Evolutionary conservation across 2,888 invertebrate species (phyloP), one percentile per base, ranked within the genome.

Genomic region (Campoplex capitator): DNA sequence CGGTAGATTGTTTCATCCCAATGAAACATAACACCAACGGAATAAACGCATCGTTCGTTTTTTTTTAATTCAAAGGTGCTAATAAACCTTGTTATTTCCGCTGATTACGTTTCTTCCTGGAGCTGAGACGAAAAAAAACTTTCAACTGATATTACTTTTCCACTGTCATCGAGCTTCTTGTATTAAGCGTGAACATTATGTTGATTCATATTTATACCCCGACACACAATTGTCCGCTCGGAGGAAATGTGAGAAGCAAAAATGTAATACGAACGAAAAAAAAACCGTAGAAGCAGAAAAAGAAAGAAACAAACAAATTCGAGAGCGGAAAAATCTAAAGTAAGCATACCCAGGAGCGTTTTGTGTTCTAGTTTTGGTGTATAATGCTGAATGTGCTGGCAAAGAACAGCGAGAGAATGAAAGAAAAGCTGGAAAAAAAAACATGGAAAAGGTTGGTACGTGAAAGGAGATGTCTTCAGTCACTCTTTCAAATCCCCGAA

Each of bases 401-500:
- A 75, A 65, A 35, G 83, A 74, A 58, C 54, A 65, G 74, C 48
- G 77, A 78, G 48, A 7, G 51, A 70, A 54, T n/a, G 42, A 70
- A 35, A 58, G 70, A 42, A 45, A 45, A 45, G 51, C 48, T 35
- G 58, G 23, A 35, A 62, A 23, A 23, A 23, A 23, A 23, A 45
- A 48, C 58, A 23, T 23, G 38, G 28, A 16, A 51, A 38, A 73
- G 65, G 62, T 18, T 38, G 32, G 48, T 68, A 74, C 68, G 84
- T 79, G 54, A 68, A 79, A 67, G n/a, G 54, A 79, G 84, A 74
- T 74, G 81, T 68, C 56, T 68, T 84, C 74, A 58, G 71, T 76
- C 68, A 48, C 65, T 81, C 70, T 70, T 76, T 62, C 35, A 11
- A 48, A 56, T 81, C 76, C 58, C 65, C 42, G 35, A 65, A 38